Conservation (phyloP, 2,888 invertebrate genomes). For the Drosophila tripunctata region DNA sequence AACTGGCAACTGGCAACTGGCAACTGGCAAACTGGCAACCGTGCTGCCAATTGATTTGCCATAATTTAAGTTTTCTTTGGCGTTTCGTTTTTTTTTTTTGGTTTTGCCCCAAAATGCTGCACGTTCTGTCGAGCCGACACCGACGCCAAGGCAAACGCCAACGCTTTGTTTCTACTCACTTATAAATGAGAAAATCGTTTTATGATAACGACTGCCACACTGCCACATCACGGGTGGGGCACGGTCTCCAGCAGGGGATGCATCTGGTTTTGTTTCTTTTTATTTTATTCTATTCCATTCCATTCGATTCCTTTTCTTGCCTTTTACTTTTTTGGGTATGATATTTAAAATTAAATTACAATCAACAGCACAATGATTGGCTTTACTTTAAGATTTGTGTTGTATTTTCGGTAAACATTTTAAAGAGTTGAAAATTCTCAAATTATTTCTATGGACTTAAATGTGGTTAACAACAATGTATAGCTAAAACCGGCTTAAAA, state of each 20-base stretch:
- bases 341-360: constrained; percentile 4
- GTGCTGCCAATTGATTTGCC: constrained; percentile 82
- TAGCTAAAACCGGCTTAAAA: no score
- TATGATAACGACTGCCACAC: constrained; percentile 63
- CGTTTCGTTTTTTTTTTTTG: constrained; percentile 11
- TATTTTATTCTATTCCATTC: background rate
- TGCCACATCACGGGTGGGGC: background rate
- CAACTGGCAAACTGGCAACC: constrained; percentile 19
- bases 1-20: constrained; percentile 15
- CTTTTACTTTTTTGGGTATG: background rate
- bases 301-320: constrained; percentile 2
- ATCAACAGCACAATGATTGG: background rate
- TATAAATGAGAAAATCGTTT: constrained; percentile 77
- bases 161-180: constrained; percentile 48
- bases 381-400: background rate
- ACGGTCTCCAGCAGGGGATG: background rate
- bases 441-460: no score
- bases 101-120: constrained; percentile 30
- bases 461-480: no score
- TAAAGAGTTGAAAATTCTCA: background rate
- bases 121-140: constrained; percentile 48
- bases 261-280: constrained; percentile 52
- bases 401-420: background rate
- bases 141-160: constrained; percentile 29
- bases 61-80: constrained; percentile 77